These are phyloP conservation scores for Streptopelia turtur DNA, from an alignment of 2,797 vertebrate genomes.

Conservation along the genomic window DNA sequence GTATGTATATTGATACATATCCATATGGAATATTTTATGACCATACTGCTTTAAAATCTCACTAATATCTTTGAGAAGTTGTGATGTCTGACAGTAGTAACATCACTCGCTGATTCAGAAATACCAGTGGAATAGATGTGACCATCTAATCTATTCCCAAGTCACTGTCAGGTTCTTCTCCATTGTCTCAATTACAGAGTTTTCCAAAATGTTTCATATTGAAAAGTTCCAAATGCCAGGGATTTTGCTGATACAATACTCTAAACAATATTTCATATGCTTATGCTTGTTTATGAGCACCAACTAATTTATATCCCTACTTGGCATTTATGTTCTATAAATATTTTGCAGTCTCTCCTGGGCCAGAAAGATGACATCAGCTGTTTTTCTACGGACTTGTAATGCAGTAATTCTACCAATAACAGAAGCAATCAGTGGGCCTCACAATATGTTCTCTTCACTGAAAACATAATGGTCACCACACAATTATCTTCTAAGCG, in stretches of 20 bases:
- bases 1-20: not conserved
- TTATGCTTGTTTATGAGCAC: not conserved
- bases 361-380: not conserved
- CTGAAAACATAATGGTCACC: not conserved
- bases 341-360: not conserved
- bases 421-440: not conserved
- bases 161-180: not conserved
- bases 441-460: not conserved
- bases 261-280: not conserved
- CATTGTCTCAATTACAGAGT: not conserved
- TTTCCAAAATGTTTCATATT: not conserved
- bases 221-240: not conserved
- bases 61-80: not conserved
- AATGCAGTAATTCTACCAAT: not conserved
- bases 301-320: not conserved
- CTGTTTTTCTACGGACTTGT: not conserved
- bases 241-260: not conserved
- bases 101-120: not conserved
- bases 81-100: not conserved
- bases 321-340: not conserved
- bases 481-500: not conserved
- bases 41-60: not conserved
- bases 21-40: not conserved
- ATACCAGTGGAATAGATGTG: not conserved
- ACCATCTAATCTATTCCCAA: not conserved